Evolutionary conservation across 2,888 invertebrate genomes (phyloP), one percentile per base, ranked within the genome.

Genomic region (Himalopsyche japonica): DNA sequence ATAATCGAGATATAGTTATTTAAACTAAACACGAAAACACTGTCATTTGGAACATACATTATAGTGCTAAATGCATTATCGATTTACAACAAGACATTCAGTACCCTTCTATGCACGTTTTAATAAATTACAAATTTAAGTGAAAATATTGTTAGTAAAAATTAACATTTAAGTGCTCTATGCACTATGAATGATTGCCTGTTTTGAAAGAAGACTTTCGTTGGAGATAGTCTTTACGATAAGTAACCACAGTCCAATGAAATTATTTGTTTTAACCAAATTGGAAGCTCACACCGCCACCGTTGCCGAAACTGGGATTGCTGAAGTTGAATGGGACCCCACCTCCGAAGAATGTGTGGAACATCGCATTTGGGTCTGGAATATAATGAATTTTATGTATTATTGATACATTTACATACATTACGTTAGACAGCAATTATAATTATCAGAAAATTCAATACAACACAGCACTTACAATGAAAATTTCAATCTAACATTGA

Each of bases 341-440:
- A 76, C 93, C 92, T 88, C 94, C 94, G 93, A 96, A 97, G 94
- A 97, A 97, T 3, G 95, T 93, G 89, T 96, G 96, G 94, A 97
- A 97, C 90, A 97, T 95, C 89, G 95, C 95, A 89, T 95, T 95
- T 8, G 97, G 96, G 91, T 97, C 95, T 92, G 93, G 88, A 94
- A 93, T 81, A 89, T 90, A 89, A 86, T 88, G 88, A 15, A 43
- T n/a, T n/a, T n/a, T n/a, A n/a, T n/a, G n/a, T n/a, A 43, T 15
- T 15, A 43, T 43, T 15, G 15, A 3, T 43, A 43, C 43, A 43
- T 43, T 43, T 43, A 43, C 37, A 7, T 8, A 10, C 7, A 8
- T 5, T 37, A 10, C 10, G 37, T 37, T 37, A 10, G 37, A 37
- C 10, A 37, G 37, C 37, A 37, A 37, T 10, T 37, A 37, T 37